A percentile compares a stretch with the other conserved stretches of the same genome.
phyloP scores from a whole-genome alignment of 2,888 invertebrate genomes.

The Epinotia brunnichana region DNA sequence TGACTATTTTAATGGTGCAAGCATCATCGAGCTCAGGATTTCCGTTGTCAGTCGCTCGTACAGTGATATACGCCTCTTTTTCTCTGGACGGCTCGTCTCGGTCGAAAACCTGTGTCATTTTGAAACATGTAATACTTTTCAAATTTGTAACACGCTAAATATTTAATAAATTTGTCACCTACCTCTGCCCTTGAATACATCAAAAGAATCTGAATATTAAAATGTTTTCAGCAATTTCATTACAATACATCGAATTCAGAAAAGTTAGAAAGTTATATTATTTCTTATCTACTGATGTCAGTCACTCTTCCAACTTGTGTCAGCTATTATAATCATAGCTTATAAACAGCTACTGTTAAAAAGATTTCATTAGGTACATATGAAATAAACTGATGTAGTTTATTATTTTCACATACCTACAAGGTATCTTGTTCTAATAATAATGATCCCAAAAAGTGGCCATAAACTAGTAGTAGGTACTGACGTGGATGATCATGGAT shows the following conservation, averaged over 20 bases:
- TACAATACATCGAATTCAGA: slow-evolving; percentile 1
- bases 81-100: slow-evolving; percentile 94
- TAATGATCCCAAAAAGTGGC: too few relatives aligned
- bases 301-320: too few relatives aligned
- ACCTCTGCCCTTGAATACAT: slow-evolving; percentile 35
- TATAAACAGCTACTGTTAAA: background rate
- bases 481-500: too few relatives aligned
- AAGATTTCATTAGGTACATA: background rate
- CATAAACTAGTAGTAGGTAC: too few relatives aligned
- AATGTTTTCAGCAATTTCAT: slow-evolving; percentile 3
- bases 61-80: slow-evolving; percentile 93
- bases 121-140: slow-evolving; percentile 10
- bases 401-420: too few relatives aligned
- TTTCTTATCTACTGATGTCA: background rate
- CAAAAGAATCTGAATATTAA: slow-evolving; percentile 23
- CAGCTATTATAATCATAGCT: background rate
- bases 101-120: slow-evolving; percentile 87
- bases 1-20: slow-evolving; percentile 95
- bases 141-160: background rate
- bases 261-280: slow-evolving; percentile 13
- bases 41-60: slow-evolving; percentile 96
- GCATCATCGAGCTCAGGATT: slow-evolving; percentile 94
- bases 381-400: too few relatives aligned
- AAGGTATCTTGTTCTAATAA: too few relatives aligned
- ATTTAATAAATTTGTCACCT: slow-evolving; percentile 20